Evolutionary conservation across 2,888 invertebrate genomes (phyloP).

Genomic region (Sphaeridia pumilis): DNA sequence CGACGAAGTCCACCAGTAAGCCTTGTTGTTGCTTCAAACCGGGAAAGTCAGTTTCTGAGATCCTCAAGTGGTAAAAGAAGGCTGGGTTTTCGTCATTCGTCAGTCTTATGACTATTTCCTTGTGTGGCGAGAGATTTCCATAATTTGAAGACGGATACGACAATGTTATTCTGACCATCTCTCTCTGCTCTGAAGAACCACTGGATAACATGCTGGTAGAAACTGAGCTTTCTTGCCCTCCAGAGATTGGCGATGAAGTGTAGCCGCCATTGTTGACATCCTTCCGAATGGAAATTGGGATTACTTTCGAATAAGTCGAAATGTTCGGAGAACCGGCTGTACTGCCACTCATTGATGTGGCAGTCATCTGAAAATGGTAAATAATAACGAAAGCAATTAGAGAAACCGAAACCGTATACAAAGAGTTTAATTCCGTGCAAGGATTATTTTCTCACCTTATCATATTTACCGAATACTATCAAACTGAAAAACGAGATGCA

Average conservation of each 20-base stretch:
- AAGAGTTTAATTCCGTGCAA: too few species aligned
- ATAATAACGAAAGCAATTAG: too few species aligned
- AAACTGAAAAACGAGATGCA: too few species aligned
- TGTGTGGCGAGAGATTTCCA: constrained; percentile 30
- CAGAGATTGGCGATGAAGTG: not conserved
- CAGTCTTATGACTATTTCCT: constrained; percentile 44
- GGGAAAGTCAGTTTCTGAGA: constrained; percentile 60
- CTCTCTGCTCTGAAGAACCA: constrained; percentile 23
- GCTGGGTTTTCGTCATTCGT: constrained; percentile 60
- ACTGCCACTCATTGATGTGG: not conserved
- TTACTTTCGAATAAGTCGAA: constrained; percentile 23
- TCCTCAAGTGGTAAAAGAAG: constrained; percentile 54
- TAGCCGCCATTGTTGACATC: constrained; percentile 12
- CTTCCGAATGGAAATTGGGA: constrained; percentile 27
- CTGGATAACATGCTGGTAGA: not conserved
- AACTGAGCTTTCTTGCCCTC: constrained; percentile 1
- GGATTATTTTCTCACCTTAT: too few species aligned
- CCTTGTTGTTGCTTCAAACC: constrained; percentile 60
- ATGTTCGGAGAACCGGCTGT: constrained; percentile 3
- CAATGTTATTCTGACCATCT: constrained; percentile 26
- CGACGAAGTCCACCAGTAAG: constrained; percentile 61
- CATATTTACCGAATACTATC: too few species aligned
- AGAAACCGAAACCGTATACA: too few species aligned
- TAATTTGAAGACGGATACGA: constrained; percentile 27
- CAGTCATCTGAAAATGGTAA: too few species aligned